Evolutionary conservation across 2,113 vertebrate genomes (phyloP).

Genomic region (Canis aureus): DNA sequence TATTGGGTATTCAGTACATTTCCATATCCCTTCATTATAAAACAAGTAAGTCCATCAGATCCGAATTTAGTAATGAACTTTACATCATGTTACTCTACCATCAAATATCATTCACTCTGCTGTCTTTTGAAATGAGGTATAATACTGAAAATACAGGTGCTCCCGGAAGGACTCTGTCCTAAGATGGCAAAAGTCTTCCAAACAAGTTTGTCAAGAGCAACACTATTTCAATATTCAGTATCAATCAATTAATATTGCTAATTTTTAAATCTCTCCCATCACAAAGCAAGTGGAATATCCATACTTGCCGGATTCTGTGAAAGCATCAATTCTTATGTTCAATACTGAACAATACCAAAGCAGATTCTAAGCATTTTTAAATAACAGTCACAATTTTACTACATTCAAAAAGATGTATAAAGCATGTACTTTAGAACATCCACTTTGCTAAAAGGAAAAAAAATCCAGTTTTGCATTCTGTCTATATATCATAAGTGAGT

Average conservation of each 20-base stretch:
- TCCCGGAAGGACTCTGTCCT: slow-evolving; percentile 63
- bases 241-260: not conserved
- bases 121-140: slow-evolving; percentile 53
- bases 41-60: not conserved
- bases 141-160: not conserved
- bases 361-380: too few relatives aligned
- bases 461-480: too few relatives aligned
- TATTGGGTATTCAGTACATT: not conserved
- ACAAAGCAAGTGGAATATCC: not conserved
- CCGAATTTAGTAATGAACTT: slow-evolving; percentile 21
- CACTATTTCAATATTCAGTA: not conserved
- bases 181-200: slow-evolving; percentile 28
- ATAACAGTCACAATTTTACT: too few relatives aligned
- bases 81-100: not conserved
- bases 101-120: slow-evolving; percentile 45
- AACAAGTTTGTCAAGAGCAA: slow-evolving; percentile 69
- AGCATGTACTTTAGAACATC: too few relatives aligned
- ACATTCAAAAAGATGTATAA: too few relatives aligned
- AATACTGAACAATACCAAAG: too few relatives aligned
- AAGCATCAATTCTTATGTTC: too few relatives aligned
- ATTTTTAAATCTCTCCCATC: too few relatives aligned
- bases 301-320: too few relatives aligned
- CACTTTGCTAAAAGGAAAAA: too few relatives aligned
- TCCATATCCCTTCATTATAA: not conserved
- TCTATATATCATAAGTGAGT: too few relatives aligned